Base-by-base conservation (phyloP, 53 echinoderm and acorn worm genomes). In the Actinopyga echinites region DNA sequence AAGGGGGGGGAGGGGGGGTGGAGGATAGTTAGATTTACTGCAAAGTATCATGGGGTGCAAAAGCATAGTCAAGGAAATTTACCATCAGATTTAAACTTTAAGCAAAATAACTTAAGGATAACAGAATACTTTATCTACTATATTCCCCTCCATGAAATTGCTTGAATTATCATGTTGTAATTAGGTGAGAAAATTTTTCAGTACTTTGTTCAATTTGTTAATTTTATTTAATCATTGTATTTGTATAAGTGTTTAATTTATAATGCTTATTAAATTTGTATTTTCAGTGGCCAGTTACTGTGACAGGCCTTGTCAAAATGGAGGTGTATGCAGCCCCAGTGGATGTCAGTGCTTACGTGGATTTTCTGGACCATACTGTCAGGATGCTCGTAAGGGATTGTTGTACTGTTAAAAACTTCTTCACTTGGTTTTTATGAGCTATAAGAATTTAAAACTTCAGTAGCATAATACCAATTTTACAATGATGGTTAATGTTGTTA, bases 241-340 rank as follows among this genome's bases (percentile, higher is more conserved):
- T 49, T 5, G 17, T 49, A 15, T 49, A 2, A 49, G 17, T 15
- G 44, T 44, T 44, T 49, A 62, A 21, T 8, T 62, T 24, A 29
- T 31, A 74, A 0, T 49, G 40, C 49, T 49, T 44, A 11, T 13
- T 44, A 11, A 11, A 44, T 44, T 44, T 5, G n/a, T 49, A 57
- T 55, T 57, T 86, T 35, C 64, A 89, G 92, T 69, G 12, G 52
- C 78, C 17, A 82, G n/a, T n/a, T n/a, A 77, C 23, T 95, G 95
- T 55, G 75, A 44, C 12, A 83, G 71, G 19, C 90, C 92, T 8
- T 95, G 95, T 80, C 69, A 84, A 43, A 95, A 95, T 89, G 91
- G 86, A 32, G 95, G 93, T 0, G 77, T 83, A 2, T 95, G 95
- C 59, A 30, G 60, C 5, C 57, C 52, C 22, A 88, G 90, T 24